Base-by-base conservation (phyloP, 2,888 invertebrate genomes). In the Napeogenes inachia region DNA sequence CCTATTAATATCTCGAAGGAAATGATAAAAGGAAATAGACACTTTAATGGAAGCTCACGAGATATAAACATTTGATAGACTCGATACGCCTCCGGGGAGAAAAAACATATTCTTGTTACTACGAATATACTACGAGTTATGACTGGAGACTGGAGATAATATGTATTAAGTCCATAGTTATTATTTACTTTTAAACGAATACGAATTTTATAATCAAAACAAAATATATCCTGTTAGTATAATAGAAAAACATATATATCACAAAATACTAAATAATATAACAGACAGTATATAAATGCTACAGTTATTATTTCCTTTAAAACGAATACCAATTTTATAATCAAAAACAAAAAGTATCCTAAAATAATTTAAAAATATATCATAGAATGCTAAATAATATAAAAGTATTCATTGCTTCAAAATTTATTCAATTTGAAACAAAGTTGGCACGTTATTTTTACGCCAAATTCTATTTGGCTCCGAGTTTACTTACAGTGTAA, bases 41-140 rank as follows among this genome's bases (percentile, higher is more conserved):
- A 77, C 76, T 71, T 68, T 80, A 80, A 80, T 80, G 78, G 79
- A 78, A 73, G 67, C 61, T 62, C 65, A 65, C 69, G 70, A 71
- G 50, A 70, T 71, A 74, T 75, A 69, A 71, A 68, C 65, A 72
- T 75, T 71, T 73, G 77, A 71, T 79, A 80, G 78, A 81, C 75
- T 77, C 76, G 75, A 80, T 79, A 80, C 73, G 74, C 71, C 75
- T 77, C 70, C 71, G 58, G 66, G 66, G 59, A 45, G 33, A 13
- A 46, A 60, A 62, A 54, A 33, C 42, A 56, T 45, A 50, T 54
- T 45, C 56, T 13, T 33, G 53, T 33, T 46, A 21, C 21, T 21
- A 21, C 21, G 21, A 21, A 60, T 61, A 53, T 42, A 53, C 61
- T 42, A 8, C 42, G 38, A 35, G 50, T 33, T 30, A 45, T n/a